A percentile compares a stretch with the other conserved stretches of the same genome.
phyloP scores from a whole-genome alignment of 2,888 invertebrate genomes.

The Harmothoe impar region DNA sequence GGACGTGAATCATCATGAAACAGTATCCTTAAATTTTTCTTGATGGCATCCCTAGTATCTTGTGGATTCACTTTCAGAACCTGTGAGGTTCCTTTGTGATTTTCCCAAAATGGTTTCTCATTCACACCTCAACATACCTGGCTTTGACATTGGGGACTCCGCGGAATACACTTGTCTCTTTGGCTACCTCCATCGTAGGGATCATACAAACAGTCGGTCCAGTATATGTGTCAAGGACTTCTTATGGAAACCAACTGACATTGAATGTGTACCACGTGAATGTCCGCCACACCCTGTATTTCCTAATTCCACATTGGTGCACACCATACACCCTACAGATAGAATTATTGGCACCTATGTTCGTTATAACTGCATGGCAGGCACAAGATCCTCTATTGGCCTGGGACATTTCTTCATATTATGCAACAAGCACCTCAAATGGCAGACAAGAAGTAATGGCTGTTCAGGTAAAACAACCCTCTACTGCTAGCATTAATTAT shows the following conservation, averaged over 20 bases:
- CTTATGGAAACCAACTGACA: neutral
- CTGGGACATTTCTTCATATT: neutral
- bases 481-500: too few species aligned
- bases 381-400: neutral
- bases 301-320: neutral
- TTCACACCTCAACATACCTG: neutral
- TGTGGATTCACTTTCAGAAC: neutral
- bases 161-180: neutral
- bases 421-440: neutral
- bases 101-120: neutral
- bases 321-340: neutral
- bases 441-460: neutral
- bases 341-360: neutral
- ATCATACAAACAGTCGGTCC: neutral
- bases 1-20: too few species aligned
- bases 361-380: conserved; percentile 1
- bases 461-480: neutral
- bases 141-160: neutral
- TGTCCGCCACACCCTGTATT: neutral
- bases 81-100: neutral
- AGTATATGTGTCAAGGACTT: neutral
- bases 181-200: neutral
- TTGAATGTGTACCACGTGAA: neutral
- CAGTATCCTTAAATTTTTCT: too few species aligned
- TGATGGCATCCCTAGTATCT: too few species aligned